Evolutionary conservation across 30 jellyfish, hydroid and myxozoan species (phyloP), one percentile per base, ranked within the genome.

Genomic region (Chironex yamaguchii): DNA sequence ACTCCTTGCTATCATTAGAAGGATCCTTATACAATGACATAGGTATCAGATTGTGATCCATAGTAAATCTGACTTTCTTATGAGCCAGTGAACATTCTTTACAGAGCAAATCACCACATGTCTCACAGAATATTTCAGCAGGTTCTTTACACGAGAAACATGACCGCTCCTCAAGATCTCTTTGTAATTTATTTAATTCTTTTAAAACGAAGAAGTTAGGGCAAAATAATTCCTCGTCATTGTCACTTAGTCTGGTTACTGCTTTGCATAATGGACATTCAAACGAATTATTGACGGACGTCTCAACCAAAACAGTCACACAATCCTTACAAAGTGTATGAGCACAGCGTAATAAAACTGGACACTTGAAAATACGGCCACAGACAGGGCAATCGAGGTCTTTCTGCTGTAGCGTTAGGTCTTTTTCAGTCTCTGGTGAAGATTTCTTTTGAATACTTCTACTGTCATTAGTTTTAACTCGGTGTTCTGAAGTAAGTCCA

Each of bases 261-360:
- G 92, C 89, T 25, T 67, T 36, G 48, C 99, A 95, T 12, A 91
- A 78, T 0, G 97, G 99, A 48, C 99, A 95, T 9, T 49, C 29
- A 63, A 95, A 89, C 21, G 27, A 21, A 0, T 26, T 27, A 20
- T 95, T 96, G 26, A 64, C 90, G 70, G 97, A 84, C 4, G 84
- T 70, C 34, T 95, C 97, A 21, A 95, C 96, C n/a, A 95, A 50
- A 50, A 48, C 29, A 2, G 99, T 36, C 13, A 95, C 95, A 52
- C 99, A 95, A 64, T 95, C 97, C 68, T 89, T 89, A 72, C 99
- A 95, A 36, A 95, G 71, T 31, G 99, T 95, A 42, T 95, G 99
- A 25, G 95, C 87, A 65, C 99, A 95, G 21, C 87, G 53, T 36
- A 95, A 68, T 30, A 95, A 76, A 0, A 95, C 85, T 4, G 99